Evolutionary conservation across 92 coral and sea anemone species (phyloP).

Genomic region (Paramuricea clavata): DNA sequence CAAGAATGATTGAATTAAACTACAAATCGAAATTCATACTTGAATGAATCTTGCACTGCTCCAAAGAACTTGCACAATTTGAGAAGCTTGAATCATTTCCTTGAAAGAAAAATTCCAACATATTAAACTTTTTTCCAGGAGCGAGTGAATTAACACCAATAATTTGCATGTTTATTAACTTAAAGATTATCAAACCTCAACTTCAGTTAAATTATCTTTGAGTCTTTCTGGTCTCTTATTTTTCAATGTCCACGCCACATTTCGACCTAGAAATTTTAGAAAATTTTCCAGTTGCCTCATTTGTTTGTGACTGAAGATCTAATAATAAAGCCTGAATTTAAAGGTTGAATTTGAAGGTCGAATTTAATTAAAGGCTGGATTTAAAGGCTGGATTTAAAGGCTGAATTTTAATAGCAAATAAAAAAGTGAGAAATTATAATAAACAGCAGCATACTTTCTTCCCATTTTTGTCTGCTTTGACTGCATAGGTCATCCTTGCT

Average conservation of each 20-base stretch:
- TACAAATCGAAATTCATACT: conserved; percentile 37
- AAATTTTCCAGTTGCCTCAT: no score
- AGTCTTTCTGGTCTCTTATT: conserved; percentile 92
- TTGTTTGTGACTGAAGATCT: no score
- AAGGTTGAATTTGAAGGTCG: no score
- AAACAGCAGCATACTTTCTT: conserved; percentile 21
- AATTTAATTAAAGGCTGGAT: no score
- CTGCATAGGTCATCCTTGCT: conserved; percentile 64
- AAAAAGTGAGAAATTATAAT: no score
- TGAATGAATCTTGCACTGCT: conserved; percentile 81
- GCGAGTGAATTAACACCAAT: no score
- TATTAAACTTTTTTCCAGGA: no score
- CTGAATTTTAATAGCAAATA: no score
- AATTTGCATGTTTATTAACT: no score
- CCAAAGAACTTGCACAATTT: conserved; percentile 80
- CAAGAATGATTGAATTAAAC: not conserved
- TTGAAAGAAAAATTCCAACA: no score
- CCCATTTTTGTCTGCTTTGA: conserved; percentile 72
- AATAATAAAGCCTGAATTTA: no score
- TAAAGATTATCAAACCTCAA: conserved; percentile 83
- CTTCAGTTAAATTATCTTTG: conserved; percentile 77
- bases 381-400: no score
- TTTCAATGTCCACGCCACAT: conserved; percentile 86
- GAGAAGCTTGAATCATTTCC: conserved; percentile 81
- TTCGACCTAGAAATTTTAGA: conserved; percentile 68